Percentiles rank a stretch among this genome's conserved stretches.
Conservation (phyloP, 2,888 invertebrate species). For the Volucella inflata region DNA sequence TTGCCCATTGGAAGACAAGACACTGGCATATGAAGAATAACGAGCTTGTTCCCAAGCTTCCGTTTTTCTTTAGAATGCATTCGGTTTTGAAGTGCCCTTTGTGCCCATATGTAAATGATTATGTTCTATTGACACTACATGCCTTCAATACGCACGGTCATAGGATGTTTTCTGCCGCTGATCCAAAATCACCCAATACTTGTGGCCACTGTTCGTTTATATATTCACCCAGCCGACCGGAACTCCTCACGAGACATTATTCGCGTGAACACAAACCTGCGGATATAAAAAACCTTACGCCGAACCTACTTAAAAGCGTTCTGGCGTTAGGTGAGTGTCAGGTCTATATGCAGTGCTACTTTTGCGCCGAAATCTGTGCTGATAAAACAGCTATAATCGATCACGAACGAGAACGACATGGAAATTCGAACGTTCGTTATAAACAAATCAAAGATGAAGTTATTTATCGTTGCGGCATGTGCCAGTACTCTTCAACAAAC, state of each 20-base stretch:
- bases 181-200: conserved; percentile 74
- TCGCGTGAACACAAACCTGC: conserved; percentile 77
- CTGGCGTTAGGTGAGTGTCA: conserved; percentile 74
- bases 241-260: conserved; percentile 77
- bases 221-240: conserved; percentile 51
- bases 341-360: conserved; percentile 79
- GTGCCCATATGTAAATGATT: conserved; percentile 78
- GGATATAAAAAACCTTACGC: conserved; percentile 78
- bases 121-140: conserved; percentile 77
- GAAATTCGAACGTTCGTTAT: conserved; percentile 77
- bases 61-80: conserved; percentile 79
- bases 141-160: conserved; percentile 77
- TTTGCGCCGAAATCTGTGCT: conserved; percentile 79
- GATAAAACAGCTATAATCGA: conserved; percentile 77
- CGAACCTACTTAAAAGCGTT: conserved; percentile 73
- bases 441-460: conserved; percentile 79
- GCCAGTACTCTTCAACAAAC: conserved; percentile 81
- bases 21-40: conserved; percentile 77
- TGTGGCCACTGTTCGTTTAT: conserved; percentile 79
- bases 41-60: conserved; percentile 72
- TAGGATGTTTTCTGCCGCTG: conserved; percentile 81
- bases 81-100: conserved; percentile 78
- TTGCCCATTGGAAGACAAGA: conserved; percentile 64
- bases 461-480: conserved; percentile 84
- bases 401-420: conserved; percentile 77